Evolutionary conservation across 1,140 invertebrate genomes (phyloP).

Genomic region (Bactericera cockerelli): DNA sequence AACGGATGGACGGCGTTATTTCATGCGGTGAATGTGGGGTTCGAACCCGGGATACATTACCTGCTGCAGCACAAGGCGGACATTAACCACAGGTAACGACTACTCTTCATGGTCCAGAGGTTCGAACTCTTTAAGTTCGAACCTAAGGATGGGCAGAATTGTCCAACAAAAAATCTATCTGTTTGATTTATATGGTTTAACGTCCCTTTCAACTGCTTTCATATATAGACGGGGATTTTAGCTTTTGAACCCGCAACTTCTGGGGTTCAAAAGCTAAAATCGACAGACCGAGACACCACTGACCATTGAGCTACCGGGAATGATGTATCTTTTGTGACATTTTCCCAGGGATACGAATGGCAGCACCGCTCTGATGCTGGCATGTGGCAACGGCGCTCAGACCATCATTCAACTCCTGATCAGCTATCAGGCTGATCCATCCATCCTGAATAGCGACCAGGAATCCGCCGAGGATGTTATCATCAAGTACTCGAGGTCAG

Average conservation of each 20-base stretch:
- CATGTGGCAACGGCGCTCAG: background rate
- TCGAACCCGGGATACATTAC: background rate
- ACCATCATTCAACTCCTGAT: background rate
- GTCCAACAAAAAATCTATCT: too few species aligned
- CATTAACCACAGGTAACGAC: conserved; percentile 7
- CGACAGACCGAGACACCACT: too few species aligned
- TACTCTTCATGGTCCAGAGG: too few species aligned
- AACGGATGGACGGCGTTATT: background rate
- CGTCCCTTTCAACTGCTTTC: too few species aligned
- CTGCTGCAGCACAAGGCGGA: background rate
- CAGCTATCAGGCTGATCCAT: background rate
- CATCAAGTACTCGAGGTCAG: background rate
- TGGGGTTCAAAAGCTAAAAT: too few species aligned
- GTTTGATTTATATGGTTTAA: too few species aligned
- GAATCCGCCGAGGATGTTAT: background rate
- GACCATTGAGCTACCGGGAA: too few species aligned
- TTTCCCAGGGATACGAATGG: background rate
- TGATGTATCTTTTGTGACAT: too few species aligned
- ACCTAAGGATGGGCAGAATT: too few species aligned
- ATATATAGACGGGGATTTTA: too few species aligned
- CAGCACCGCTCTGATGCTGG: background rate
- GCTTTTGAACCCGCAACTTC: too few species aligned
- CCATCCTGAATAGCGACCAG: background rate
- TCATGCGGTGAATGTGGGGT: conserved; percentile 5
- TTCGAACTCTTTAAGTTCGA: too few species aligned